phyloP scores from a whole-genome alignment of 1,140 invertebrate species.

The Diabrotica virgifera region DNA sequence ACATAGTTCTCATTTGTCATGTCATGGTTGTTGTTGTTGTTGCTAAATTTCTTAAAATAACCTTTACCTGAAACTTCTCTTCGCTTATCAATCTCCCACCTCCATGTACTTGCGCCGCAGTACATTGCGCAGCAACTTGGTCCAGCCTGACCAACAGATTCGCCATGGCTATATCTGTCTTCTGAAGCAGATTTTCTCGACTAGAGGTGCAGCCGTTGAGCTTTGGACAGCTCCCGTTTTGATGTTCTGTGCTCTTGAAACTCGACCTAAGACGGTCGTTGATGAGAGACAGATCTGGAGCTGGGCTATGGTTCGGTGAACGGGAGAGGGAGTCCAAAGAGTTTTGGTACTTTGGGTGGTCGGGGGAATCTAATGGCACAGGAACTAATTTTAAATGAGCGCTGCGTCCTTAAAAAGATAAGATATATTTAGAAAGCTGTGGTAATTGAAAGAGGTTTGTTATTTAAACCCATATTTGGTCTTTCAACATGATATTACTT shows the following conservation, averaged over 20 bases:
- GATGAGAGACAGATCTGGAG: neutral
- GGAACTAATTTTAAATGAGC: constrained; percentile 5
- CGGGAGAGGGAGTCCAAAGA: neutral
- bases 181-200: constrained; percentile 58
- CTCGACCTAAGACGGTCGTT: constrained; percentile 5
- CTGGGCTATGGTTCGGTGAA: neutral
- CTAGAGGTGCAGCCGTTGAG: constrained; percentile 41
- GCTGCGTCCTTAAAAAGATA: constrained; percentile 2
- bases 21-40: no score
- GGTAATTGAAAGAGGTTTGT: no score
- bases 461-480: no score
- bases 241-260: neutral
- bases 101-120: constrained; percentile 64
- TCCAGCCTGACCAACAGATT: constrained; percentile 63
- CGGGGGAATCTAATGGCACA: constrained; percentile 33
- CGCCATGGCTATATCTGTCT: constrained; percentile 64
- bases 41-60: no score
- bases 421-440: no score
- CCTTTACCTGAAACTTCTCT: constrained; percentile 68
- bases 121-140: constrained; percentile 65
- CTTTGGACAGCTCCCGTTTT: constrained; percentile 12
- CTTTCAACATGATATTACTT: no score
- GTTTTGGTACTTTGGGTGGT: constrained; percentile 8
- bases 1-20: no score
- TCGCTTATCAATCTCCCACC: constrained; percentile 69